Base-by-base conservation (phyloP, 2,113 vertebrate genomes). In the Apus apus region DNA sequence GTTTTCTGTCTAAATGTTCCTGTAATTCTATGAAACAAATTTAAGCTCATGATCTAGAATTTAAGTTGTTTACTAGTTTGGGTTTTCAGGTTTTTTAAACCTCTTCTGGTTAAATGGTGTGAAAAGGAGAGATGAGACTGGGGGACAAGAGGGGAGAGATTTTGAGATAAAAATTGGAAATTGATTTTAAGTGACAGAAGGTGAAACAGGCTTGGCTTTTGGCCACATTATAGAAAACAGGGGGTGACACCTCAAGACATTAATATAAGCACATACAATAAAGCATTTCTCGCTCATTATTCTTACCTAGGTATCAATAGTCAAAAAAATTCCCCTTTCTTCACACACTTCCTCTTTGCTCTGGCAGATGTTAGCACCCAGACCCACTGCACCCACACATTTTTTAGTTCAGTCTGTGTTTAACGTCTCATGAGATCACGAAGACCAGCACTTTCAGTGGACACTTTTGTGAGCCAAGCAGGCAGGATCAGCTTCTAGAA, bases 341-440 rank as follows among this genome's bases (percentile, higher is more conserved):
- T 88, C 50, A 45, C 0, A 0, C 36, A 23, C 56, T 88, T 86
- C 64, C 76, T 74, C 76, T 81, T 27, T 72, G 27, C 50, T 72
- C 53, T 23, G 48, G n/a, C 65, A 72, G 48, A 15, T 34, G 5
- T 40, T 51, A 45, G 32, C 68, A 74, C 36, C 29, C 57, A 86
- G 53, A 57, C 36, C 71, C 11, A 3, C 48, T 61, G 82, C 51
- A 87, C 40, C n/a, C 65, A 67, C 26, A 14, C 0, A 0, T 46
- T 68, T 85, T 36, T 75, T 19, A n/a, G 15, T 57, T 76, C 30
- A 66, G 22, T 5, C 36, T 75, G 53, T 25, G 15, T 76, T 93
- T 46, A 73, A 66, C 0, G 0, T 60, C 68, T 51, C 3, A 0
- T 36, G 8, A 76, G 40, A 65, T 27, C 45, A 60, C 1, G 10